Evolutionary conservation across 2,888 invertebrate species (phyloP).

Genomic region (Timandra comae): DNA sequence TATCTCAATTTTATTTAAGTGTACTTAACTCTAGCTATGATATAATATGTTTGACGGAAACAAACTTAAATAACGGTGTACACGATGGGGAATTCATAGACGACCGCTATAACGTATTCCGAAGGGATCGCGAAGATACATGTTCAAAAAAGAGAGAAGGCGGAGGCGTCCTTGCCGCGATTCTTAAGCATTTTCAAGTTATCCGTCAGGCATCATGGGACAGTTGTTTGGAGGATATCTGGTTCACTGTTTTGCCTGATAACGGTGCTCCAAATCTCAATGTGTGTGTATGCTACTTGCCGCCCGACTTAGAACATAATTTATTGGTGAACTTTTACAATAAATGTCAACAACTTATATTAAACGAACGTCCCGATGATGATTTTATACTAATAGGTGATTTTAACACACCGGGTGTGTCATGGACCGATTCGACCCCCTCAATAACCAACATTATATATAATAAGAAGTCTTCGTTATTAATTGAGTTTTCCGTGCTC

Average conservation of each 20-base stretch:
- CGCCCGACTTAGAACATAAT: neutral
- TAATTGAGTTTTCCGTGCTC: neutral
- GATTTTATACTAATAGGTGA: neutral
- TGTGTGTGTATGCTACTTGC: neutral
- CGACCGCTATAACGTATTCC: neutral
- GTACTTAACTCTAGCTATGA: neutral
- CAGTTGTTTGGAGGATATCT: neutral
- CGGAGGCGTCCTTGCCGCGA: neutral
- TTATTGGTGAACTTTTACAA: neutral
- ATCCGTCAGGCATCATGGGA: neutral
- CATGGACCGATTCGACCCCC: neutral
- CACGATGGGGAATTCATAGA: slow-evolving; percentile 1
- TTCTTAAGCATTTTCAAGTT: neutral
- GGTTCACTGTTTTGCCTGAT: neutral
- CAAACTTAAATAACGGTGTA: neutral
- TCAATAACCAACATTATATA: neutral
- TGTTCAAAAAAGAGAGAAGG: neutral
- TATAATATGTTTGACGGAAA: neutral
- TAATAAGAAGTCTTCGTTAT: neutral
- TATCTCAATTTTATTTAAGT: neutral
- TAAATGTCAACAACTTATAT: neutral
- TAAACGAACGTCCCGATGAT: neutral
- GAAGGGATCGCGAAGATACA: neutral
- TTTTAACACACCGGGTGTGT: neutral
- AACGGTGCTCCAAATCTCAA: neutral